phyloP scores from a whole-genome alignment of 2,113 vertebrate genomes.

The Xerus inauris region DNA sequence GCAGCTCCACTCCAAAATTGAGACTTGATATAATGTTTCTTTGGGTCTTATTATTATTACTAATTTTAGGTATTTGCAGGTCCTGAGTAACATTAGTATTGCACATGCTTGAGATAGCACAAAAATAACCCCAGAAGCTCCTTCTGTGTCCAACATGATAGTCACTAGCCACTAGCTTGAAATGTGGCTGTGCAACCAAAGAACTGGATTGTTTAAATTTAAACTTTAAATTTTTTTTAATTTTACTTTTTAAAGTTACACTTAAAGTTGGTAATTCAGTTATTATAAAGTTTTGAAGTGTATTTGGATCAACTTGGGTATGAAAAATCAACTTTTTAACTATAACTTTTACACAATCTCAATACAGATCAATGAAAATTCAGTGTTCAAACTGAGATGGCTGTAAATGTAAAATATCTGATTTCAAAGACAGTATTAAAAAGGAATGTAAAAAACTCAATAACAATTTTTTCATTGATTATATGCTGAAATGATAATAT shows the following conservation, averaged over 20 bases:
- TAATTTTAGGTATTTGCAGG: not conserved
- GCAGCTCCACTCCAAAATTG: not conserved
- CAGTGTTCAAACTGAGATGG: not conserved
- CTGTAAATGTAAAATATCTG: conserved; percentile 10
- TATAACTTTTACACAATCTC: conserved; percentile 3
- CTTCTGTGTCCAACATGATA: not conserved
- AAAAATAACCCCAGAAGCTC: not conserved
- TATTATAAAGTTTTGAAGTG: not conserved
- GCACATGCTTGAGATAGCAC: not conserved
- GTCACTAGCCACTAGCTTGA: not conserved
- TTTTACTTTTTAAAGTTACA: conserved; percentile 29
- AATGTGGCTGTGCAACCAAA: not conserved
- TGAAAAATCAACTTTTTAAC: conserved; percentile 23
- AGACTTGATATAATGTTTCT: not conserved
- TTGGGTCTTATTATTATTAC: not conserved
- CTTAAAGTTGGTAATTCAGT: not conserved
- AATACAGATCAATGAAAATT: not conserved
- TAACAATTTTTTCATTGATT: not conserved
- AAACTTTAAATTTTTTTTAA: not conserved
- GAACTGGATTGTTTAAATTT: conserved; percentile 21
- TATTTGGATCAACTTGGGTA: not conserved
- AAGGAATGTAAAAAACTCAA: not conserved
- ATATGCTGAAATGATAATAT: not conserved
- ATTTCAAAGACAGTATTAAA: not conserved
- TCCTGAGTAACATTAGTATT: not conserved